Base-by-base conservation (phyloP, 2,797 vertebrate genomes). In the Cyclura pinguis region DNA sequence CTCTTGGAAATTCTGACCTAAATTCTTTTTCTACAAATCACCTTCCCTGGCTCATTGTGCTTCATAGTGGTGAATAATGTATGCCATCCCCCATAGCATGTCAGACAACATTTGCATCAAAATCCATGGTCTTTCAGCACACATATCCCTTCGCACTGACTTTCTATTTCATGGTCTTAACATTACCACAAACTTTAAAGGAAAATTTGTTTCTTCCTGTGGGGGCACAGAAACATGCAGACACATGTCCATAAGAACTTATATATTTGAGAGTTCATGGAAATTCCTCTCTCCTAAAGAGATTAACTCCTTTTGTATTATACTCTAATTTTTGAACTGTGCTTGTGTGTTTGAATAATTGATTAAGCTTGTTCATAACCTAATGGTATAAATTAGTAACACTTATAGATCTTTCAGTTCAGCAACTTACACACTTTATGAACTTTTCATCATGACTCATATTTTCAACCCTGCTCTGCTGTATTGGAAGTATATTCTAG, bases 1-100 rank as follows among this genome's bases (percentile, higher is more conserved):
- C 67, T 57, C 87, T 88, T 93, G 92, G 84, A 91, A 95, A 93
- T 3, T 90, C 88, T 80, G 80, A 87, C 55, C 74, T 88, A 76
- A 91, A 92, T 94, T 92, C 57, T 42, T 83, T 84, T 74, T 12
- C 84, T 55, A 77, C 9, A 92, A 84, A 91, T 14, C 24, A 87
- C 50, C 27, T 95, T 32, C 32, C 7, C 0, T 57, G 55, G 13
- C 85, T 55, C 64, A 87, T 12, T 32, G 85, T 89, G 80, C 72
- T 80, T 92, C 27, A 67, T 81, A 77, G 42, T 55, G 67, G 91
- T 80, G 50, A 93, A 85, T 74, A 91, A 74, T 84, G 10, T 47
- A 50, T 83, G 73, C 52, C 92, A 80, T 92, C 12, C 27, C 6
- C 8, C 35, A 29, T 84, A 90, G 80, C 29, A 92, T 0, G 3